phyloP scores from a whole-genome alignment of 2,113 vertebrate genomes.

The Stomatorhinus ivindoensis region DNA sequence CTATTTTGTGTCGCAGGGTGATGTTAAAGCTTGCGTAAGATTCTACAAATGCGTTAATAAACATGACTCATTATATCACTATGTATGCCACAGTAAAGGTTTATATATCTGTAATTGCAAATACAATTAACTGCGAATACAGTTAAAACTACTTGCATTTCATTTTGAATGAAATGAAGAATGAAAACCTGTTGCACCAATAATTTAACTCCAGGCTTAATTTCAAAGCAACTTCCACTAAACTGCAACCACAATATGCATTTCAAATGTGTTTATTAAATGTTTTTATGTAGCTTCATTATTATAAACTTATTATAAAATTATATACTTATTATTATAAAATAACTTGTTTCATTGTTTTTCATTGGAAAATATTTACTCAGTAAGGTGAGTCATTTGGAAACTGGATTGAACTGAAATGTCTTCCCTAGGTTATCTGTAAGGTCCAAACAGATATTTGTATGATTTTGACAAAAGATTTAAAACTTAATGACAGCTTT shows the following conservation, averaged over 20 bases:
- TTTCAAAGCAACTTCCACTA: neutral
- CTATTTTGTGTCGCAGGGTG: neutral
- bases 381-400: neutral
- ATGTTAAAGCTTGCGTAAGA: neutral
- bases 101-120: neutral
- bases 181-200: neutral
- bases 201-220: neutral
- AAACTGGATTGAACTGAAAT: neutral
- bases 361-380: neutral
- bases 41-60: neutral
- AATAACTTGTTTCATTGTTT: neutral
- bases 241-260: neutral
- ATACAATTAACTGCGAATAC: neutral
- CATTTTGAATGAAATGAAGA: neutral
- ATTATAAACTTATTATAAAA: neutral
- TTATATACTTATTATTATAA: neutral
- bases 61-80: neutral
- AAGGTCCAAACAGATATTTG: neutral
- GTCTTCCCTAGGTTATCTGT: neutral
- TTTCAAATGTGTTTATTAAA: neutral
- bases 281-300: neutral
- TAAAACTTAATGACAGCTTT: neutral
- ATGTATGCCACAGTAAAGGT: neutral
- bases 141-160: neutral
- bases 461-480: neutral